These are phyloP conservation scores for Cromileptes altivelis DNA, from an alignment of 2,113 vertebrate genomes.

Conservation along the genomic window DNA sequence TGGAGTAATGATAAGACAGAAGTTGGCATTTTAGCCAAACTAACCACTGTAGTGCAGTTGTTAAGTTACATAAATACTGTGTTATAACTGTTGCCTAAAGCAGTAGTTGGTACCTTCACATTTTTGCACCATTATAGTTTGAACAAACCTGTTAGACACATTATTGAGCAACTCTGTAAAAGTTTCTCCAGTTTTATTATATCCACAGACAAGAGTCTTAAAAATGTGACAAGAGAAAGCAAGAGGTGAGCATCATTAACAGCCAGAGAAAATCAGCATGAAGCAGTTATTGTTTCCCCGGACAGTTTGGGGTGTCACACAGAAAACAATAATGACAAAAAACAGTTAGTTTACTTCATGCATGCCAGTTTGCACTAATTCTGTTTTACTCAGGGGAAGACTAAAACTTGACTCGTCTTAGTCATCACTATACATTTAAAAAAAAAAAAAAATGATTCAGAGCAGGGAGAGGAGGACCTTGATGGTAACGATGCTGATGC, in stretches of 20 bases:
- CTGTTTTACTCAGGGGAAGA: constrained; percentile 23
- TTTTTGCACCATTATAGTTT: neutral
- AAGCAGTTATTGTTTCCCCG: constrained; percentile 2
- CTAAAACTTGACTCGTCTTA: constrained; percentile 16
- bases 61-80: neutral
- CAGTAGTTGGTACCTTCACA: neutral
- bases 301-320: neutral
- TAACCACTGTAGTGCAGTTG: neutral
- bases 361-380: constrained; percentile 5
- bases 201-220: neutral
- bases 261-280: neutral
- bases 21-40: neutral
- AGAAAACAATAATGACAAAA: neutral
- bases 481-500: constrained; percentile 57
- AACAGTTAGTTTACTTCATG: neutral
- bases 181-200: neutral
- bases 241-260: neutral
- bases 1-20: too few species aligned
- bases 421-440: constrained; percentile 47
- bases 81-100: neutral
- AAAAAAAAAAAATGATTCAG: constrained; percentile 54
- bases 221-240: constrained; percentile 4
- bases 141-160: neutral
- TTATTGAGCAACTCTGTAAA: neutral
- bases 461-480: constrained; percentile 57